Conservation (phyloP, 2,797 vertebrate genomes). For the Oreonectes daqikongensis region DNA sequence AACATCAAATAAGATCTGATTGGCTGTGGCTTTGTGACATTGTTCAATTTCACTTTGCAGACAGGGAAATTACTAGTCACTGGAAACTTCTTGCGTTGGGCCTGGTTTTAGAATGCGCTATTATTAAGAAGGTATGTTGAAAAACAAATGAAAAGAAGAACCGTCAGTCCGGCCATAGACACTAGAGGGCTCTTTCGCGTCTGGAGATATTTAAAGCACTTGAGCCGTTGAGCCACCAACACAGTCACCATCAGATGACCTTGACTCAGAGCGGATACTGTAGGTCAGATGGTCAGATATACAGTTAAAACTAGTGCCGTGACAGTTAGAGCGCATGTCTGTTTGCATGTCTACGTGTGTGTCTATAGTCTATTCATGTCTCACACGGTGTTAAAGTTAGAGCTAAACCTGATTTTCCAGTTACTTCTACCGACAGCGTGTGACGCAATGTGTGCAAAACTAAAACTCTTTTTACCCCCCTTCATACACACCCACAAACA, state of each 20-base stretch:
- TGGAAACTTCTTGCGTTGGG: neutral
- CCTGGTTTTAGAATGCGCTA: neutral
- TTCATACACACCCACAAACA: neutral
- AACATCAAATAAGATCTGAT: no score
- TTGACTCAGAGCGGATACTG: conserved; percentile 50
- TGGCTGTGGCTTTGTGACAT: neutral
- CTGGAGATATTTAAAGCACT: conserved; percentile 31
- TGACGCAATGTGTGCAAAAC: conserved; percentile 41
- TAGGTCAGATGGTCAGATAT: conserved; percentile 27
- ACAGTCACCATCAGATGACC: conserved; percentile 54
- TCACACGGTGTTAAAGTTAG: conserved; percentile 26
- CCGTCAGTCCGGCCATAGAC: no score
- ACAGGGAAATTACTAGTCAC: neutral
- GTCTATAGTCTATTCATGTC: conserved; percentile 39
- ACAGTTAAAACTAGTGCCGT: neutral
- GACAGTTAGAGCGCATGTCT: conserved; percentile 32
- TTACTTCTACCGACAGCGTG: conserved; percentile 33
- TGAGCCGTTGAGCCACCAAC: conserved; percentile 16
- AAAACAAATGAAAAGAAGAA: neutral
- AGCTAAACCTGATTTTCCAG: conserved; percentile 58
- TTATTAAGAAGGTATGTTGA: neutral
- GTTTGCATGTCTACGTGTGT: conserved; percentile 29
- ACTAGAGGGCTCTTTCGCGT: conserved; percentile 52
- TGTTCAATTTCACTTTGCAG: neutral
- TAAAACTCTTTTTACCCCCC: neutral